phyloP scores from a whole-genome alignment of 1,140 invertebrate species.

The Euwallacea fornicatus region DNA sequence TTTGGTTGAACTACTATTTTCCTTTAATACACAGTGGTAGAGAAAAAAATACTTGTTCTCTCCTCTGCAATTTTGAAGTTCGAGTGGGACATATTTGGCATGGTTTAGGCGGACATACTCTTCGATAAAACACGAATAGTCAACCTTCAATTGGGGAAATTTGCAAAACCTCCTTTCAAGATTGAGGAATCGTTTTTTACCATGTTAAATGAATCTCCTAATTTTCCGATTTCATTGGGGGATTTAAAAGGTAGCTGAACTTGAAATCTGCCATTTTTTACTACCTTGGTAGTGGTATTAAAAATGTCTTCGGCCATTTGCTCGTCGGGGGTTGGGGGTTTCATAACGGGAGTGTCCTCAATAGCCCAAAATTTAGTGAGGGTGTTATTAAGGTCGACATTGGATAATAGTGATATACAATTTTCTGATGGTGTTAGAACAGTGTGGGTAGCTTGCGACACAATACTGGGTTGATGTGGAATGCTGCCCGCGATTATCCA shows the following conservation, averaged over 20 bases:
- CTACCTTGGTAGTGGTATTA: not conserved
- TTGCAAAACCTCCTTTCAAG: conserved; percentile 25
- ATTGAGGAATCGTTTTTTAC: conserved; percentile 22
- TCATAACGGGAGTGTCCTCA: no score
- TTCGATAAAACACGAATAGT: conserved; percentile 45
- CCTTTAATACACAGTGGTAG: conserved; percentile 52
- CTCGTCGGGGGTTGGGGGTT: no score
- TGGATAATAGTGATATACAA: no score
- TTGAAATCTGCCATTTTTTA: conserved; percentile 18
- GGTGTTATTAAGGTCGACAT: no score
- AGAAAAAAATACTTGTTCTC: conserved; percentile 50
- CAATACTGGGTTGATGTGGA: no score
- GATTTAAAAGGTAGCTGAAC: conserved; percentile 20
- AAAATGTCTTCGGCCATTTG: conserved; percentile 21
- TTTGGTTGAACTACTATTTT: conserved; percentile 42
- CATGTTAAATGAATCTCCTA: conserved; percentile 13
- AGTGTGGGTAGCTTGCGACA: no score
- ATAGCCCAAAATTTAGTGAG: no score
- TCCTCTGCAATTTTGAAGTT: not conserved
- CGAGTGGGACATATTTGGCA: conserved; percentile 36
- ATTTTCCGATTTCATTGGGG: conserved; percentile 3
- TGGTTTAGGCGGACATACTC: conserved; percentile 45
- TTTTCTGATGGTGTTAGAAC: no score
- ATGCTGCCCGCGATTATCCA: not conserved
- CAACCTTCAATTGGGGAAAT: not conserved